Percentiles rank a stretch among this genome's conserved stretches.
Evolutionary conservation across 2,113 vertebrate species (phyloP).

Genomic region (Tyrannus savana): DNA sequence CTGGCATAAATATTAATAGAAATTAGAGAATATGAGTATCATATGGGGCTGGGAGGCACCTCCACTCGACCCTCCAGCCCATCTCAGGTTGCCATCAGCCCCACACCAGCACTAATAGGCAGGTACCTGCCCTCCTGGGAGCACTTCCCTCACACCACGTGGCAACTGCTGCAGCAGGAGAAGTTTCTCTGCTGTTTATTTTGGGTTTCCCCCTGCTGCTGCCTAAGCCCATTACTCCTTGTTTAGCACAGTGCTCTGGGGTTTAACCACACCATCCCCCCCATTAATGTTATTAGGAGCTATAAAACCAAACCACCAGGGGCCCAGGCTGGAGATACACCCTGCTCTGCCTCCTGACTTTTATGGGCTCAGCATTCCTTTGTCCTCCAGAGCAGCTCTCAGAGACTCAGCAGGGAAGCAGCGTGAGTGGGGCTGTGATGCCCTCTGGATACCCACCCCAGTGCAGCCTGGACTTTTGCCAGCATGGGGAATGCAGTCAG

Average conservation of each 20-base stretch:
- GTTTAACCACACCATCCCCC: background rate
- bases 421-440: fast-evolving
- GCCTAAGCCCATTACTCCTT: constrained; percentile 10
- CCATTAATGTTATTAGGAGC: background rate
- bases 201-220: background rate
- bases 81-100: constrained; percentile 10
- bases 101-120: background rate
- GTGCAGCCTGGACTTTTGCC: background rate
- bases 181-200: background rate
- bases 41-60: constrained; percentile 28
- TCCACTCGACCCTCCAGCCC: background rate
- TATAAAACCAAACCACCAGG: background rate
- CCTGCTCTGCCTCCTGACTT: background rate
- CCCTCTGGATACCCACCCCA: background rate
- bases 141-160: background rate
- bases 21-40: constrained; percentile 48
- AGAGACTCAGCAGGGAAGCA: background rate
- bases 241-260: background rate
- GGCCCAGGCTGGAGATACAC: background rate
- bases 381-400: background rate
- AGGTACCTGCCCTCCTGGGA: background rate
- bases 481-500: fast-evolving
- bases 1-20: constrained; percentile 63
- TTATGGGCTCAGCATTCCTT: background rate
- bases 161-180: background rate